Percentiles rank a stretch among this genome's conserved stretches.
Conservation (phyloP, 2,888 invertebrate species). For the Torymus auratus region DNA sequence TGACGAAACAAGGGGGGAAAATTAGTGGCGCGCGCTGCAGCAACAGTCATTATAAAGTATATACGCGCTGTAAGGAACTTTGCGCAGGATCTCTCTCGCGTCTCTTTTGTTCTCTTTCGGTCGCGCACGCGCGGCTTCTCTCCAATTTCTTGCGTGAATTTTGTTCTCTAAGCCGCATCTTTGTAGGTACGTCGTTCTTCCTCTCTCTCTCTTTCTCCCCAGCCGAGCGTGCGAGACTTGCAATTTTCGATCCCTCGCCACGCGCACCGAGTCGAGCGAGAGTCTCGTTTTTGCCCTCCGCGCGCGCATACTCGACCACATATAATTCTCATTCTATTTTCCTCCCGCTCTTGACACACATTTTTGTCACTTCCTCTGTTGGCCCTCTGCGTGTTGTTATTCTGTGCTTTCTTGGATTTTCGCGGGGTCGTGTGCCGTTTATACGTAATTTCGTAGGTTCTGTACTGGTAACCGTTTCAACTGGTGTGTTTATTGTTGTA, state of each 20-base stretch:
- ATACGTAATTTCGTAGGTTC: neutral
- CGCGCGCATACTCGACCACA: neutral
- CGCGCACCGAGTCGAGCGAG: neutral
- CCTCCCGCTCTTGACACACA: slow-evolving; percentile 37
- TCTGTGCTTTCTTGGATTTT: slow-evolving; percentile 12
- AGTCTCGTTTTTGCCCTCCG: neutral
- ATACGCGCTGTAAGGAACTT: neutral
- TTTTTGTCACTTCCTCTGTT: slow-evolving; percentile 18
- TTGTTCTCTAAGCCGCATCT: too few species aligned
- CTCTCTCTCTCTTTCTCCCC: neutral
- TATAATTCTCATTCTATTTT: slow-evolving; percentile 27
- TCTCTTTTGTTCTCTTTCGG: too few species aligned
- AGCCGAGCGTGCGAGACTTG: neutral
- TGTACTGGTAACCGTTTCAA: too few species aligned
- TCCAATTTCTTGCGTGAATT: too few species aligned
- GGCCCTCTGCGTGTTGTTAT: neutral
- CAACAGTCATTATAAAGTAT: slow-evolving; percentile 23
- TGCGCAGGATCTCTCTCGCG: too few species aligned
- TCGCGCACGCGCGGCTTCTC: too few species aligned
- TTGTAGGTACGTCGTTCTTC: too few species aligned
- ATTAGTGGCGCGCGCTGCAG: slow-evolving; percentile 12
- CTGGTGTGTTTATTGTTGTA: too few species aligned
- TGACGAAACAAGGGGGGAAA: slow-evolving; percentile 33
- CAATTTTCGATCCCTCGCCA: slow-evolving; percentile 8
- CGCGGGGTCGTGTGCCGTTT: neutral